A percentile compares a stretch with the other conserved stretches of the same genome.
Conservation (phyloP, 2,888 invertebrate species). For the Elmis aenea region DNA sequence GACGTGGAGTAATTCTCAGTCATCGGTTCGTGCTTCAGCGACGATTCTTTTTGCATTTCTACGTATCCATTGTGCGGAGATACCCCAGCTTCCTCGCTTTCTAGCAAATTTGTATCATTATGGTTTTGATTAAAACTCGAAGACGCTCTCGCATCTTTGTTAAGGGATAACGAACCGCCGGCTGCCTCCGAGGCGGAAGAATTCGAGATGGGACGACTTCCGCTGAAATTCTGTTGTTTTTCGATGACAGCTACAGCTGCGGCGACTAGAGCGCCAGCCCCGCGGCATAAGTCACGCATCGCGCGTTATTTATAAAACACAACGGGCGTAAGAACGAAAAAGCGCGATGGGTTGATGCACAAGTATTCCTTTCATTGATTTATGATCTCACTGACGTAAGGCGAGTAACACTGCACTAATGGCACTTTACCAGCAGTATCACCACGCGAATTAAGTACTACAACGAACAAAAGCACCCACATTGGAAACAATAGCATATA, state of each 20-base stretch:
- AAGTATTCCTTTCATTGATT: conserved; percentile 14
- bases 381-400: conserved; percentile 11
- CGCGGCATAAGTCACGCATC: conserved; percentile 17
- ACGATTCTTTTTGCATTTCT: too few species aligned
- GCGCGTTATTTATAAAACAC: conserved; percentile 16
- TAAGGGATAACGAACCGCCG: conserved; percentile 8
- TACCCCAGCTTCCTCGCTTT: conserved; percentile 4
- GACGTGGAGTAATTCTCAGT: too few species aligned
- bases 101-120: conserved; percentile 2
- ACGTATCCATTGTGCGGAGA: background rate
- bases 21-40: too few species aligned
- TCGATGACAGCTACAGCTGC: conserved; percentile 52
- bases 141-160: conserved; percentile 5
- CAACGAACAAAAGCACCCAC: too few species aligned
- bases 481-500: background rate
- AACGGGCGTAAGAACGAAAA: conserved; percentile 8
- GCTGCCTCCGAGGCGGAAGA: conserved; percentile 9
- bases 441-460: too few species aligned
- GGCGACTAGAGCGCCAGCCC: conserved; percentile 51
- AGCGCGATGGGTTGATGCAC: conserved; percentile 15
- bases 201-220: conserved; percentile 46
- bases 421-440: background rate
- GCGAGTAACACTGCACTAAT: too few species aligned
- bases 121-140: conserved; percentile 5
- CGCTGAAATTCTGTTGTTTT: conserved; percentile 30